Evolutionary conservation across 2,797 vertebrate species (phyloP), one percentile per base, ranked within the genome.

Genomic region (Bryconaethiops microstoma): DNA sequence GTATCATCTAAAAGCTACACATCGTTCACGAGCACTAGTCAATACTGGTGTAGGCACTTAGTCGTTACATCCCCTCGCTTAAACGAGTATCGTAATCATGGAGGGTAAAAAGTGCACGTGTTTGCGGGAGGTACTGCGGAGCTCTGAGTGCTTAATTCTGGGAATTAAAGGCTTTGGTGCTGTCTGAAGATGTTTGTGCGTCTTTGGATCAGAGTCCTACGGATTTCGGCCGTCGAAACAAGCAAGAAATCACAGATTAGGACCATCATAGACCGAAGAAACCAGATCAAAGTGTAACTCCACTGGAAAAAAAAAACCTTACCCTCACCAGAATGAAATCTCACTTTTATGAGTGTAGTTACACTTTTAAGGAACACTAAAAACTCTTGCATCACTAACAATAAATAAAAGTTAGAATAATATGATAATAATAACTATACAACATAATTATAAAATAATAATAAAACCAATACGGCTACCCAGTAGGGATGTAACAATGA

Each of bases 11-110:
- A 13, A 78, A 25, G 80, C 80, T 82, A 82, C 81, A 78, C 16
- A 23, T 62, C 74, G 40, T 75, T 69, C 10, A 80, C 6, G 12
- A 35, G 62, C 42, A 78, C 62, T 74, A 77, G 82, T 73, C 60
- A 68, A 75, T 71, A 82, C 78, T 84, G 76, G 67, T 82, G 62
- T 57, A 86, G 85, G 85, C 85, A 86, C 83, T 86, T 84, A 76
- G 63, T 70, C 77, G 80, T 65, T 54, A 25, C 42, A 68, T 74
- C 6, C 64, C 14, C 55, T 76, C 70, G 35, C 69, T 50, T 76
- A 35, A 54, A 74, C 55, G 62, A 74, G 50, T 82, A 72, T 69
- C 73, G n/a, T 68, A 55, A 55, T 63, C 21, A 7, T 62, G 39
- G 40, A 77, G 40, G 80, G 54, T 67, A 23, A 10, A 84, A 86